Evolutionary conservation across 2,797 vertebrate species (phyloP).

Genomic region (Diceros bicornis): DNA sequence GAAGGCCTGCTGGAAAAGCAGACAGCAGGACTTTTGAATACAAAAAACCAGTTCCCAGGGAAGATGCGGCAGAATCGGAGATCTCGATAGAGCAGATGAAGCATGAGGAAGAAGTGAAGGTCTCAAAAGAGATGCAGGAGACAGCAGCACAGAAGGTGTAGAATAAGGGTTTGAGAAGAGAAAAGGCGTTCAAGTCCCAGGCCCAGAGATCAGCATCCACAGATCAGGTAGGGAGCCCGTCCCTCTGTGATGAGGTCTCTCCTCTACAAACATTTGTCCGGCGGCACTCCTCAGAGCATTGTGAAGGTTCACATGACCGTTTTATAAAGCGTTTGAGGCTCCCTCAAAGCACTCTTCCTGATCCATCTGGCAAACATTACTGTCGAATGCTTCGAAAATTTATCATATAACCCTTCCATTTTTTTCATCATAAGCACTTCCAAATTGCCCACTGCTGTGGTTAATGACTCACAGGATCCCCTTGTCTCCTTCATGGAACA

Average conservation of each 20-base stretch:
- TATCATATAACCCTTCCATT: constrained; percentile 26
- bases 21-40: constrained; percentile 73
- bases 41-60: constrained; percentile 68
- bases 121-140: constrained; percentile 74
- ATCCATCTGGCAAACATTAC: constrained; percentile 68
- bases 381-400: constrained; percentile 65
- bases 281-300: neutral
- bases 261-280: constrained; percentile 1
- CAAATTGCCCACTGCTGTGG: constrained; percentile 43
- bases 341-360: constrained; percentile 2
- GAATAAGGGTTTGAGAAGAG: neutral
- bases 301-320: neutral
- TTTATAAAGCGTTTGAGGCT: constrained; percentile 34
- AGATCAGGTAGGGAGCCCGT: neutral
- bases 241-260: neutral
- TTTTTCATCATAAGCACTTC: constrained; percentile 63
- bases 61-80: constrained; percentile 56
- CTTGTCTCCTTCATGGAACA: constrained; percentile 8
- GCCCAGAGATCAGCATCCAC: neutral
- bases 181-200: neutral
- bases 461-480: constrained; percentile 54
- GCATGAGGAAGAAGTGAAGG: constrained; percentile 49
- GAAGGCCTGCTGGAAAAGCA: constrained; percentile 72
- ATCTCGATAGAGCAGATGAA: constrained; percentile 37
- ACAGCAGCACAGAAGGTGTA: constrained; percentile 79